A percentile compares a stretch with the other conserved stretches of the same genome.
phyloP scores from a whole-genome alignment of 2,113 vertebrate species.

The Thamnophis sirtalis region DNA sequence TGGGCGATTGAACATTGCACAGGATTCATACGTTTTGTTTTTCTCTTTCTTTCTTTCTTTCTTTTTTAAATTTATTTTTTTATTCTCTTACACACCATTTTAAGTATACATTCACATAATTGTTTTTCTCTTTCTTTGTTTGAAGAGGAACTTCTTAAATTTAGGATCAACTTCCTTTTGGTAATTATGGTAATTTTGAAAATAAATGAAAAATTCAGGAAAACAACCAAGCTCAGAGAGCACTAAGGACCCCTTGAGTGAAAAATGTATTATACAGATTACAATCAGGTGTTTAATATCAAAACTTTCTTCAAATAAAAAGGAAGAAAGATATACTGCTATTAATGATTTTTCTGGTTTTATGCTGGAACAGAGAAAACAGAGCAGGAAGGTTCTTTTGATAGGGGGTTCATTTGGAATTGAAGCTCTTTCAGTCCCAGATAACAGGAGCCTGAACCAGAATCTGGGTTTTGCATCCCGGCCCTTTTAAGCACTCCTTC shows the following conservation, averaged over 20 bases:
- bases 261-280: not conserved
- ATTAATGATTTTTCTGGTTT: not conserved
- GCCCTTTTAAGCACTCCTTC: not conserved
- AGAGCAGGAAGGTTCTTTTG: not conserved
- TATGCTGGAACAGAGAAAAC: not conserved
- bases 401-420: not conserved
- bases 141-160: not conserved
- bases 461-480: not conserved
- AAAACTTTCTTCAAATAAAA: not conserved
- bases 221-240: not conserved
- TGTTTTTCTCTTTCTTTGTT: not conserved
- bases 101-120: too few species aligned
- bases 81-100: too few species aligned
- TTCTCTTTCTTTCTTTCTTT: not conserved
- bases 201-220: not conserved
- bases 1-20: not conserved
- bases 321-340: not conserved
- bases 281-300: not conserved
- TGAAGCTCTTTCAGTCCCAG: not conserved
- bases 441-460: not conserved
- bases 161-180: not conserved
- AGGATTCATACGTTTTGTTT: not conserved
- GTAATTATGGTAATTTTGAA: not conserved
- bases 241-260: not conserved
- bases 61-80: too few species aligned